Percentiles rank a stretch among this genome's conserved stretches.
Evolutionary conservation across 2,113 vertebrate species (phyloP).

Genomic region (Tragulus kanchil): DNA sequence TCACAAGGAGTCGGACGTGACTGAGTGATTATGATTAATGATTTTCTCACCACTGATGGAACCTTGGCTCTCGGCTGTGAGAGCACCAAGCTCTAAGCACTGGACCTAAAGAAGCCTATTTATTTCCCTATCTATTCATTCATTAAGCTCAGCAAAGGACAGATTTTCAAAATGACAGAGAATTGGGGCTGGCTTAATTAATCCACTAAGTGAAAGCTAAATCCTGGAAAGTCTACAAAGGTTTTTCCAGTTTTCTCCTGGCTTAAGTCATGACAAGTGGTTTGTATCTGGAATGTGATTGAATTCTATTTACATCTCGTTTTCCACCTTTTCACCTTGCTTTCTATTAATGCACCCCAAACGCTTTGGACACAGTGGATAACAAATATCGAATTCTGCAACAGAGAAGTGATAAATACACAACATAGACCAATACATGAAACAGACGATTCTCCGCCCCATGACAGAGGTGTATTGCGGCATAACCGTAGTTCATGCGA

Average conservation of each 20-base stretch:
- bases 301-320: not conserved
- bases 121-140: not conserved
- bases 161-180: not conserved
- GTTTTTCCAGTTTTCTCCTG: not conserved
- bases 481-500: too few relatives aligned
- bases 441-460: not conserved
- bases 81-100: rapidly evolving
- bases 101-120: not conserved
- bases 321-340: not conserved
- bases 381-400: not conserved
- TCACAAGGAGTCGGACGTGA: not conserved
- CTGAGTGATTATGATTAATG: not conserved
- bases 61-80: not conserved
- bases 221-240: not conserved
- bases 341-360: not conserved
- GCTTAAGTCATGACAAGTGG: not conserved
- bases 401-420: not conserved
- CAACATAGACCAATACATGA: not conserved
- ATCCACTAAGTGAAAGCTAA: not conserved
- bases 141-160: not conserved
- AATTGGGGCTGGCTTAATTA: not conserved
- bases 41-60: not conserved
- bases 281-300: not conserved
- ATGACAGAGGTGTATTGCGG: too few relatives aligned
- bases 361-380: not conserved